Conservation (phyloP, 1,140 invertebrate species). For the Conus betulinus region DNA sequence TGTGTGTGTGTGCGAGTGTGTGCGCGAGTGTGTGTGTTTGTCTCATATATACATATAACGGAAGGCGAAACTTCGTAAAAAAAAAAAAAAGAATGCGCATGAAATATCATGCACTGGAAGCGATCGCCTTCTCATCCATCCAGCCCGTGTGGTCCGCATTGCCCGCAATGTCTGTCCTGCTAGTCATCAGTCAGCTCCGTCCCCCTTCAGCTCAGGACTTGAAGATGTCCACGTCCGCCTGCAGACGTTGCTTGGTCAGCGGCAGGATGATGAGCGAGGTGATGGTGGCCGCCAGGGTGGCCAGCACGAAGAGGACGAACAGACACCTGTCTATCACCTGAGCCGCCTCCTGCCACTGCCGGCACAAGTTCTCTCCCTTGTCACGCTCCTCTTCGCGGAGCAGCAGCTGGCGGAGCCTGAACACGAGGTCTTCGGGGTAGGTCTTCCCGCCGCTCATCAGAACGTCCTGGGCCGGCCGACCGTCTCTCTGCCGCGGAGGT, state of each 20-base stretch:
- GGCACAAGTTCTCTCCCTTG: slow-evolving; percentile 45
- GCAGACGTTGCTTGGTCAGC: slow-evolving; percentile 67
- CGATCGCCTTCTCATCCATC: too few relatives aligned
- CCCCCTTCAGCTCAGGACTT: background rate
- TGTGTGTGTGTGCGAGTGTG: too few relatives aligned
- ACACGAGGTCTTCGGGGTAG: slow-evolving; percentile 50
- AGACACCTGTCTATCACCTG: slow-evolving; percentile 99
- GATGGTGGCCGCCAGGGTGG: slow-evolving; percentile 93
- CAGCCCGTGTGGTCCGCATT: too few relatives aligned
- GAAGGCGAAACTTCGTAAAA: too few relatives aligned
- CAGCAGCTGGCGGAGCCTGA: slow-evolving; percentile 52
- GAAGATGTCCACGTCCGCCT: background rate
- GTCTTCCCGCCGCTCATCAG: background rate
- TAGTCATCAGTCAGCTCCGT: too few relatives aligned
- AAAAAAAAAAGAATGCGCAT: too few relatives aligned
- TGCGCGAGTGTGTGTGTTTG: too few relatives aligned
- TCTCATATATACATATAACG: too few relatives aligned
- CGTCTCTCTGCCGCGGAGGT: background rate
- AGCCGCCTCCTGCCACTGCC: slow-evolving; percentile 97
- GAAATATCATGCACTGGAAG: too few relatives aligned
- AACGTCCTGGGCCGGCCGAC: background rate
- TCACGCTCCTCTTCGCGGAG: slow-evolving; percentile 54
- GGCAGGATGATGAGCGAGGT: slow-evolving; percentile 98
- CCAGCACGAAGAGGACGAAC: slow-evolving; percentile 97
- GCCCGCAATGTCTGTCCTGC: too few relatives aligned